A percentile compares a stretch with the other conserved stretches of the same genome.
Evolutionary conservation across 2,888 invertebrate species (phyloP).

Genomic region (Luperina testacea): DNA sequence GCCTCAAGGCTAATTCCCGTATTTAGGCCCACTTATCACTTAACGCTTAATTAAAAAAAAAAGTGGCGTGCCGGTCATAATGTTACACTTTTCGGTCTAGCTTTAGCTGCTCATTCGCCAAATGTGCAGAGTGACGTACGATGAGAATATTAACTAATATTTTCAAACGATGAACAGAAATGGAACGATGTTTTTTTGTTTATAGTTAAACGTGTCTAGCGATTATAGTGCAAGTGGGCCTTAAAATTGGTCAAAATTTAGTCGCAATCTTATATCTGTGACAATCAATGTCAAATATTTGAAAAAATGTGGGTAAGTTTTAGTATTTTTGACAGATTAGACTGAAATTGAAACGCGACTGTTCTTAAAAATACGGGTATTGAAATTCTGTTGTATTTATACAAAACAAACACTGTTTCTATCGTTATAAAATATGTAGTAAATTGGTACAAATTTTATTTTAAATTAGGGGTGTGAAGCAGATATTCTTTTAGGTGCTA

Average conservation of each 20-base stretch:
- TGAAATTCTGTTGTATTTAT: not conserved
- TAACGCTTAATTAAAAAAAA: no score
- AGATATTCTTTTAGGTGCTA: conserved; percentile 4
- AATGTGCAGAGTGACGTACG: not conserved
- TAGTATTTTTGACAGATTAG: not conserved
- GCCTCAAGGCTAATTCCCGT: not conserved
- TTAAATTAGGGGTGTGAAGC: not conserved
- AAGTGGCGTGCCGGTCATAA: no score
- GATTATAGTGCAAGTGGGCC: not conserved
- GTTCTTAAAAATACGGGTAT: not conserved
- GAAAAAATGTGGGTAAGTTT: not conserved
- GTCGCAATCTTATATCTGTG: not conserved
- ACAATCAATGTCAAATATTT: not conserved
- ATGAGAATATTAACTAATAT: not conserved
- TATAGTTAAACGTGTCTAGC: not conserved
- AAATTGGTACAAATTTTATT: not conserved
- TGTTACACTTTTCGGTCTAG: no score
- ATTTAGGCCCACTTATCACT: not conserved
- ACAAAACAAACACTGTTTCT: not conserved
- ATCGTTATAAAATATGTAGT: not conserved
- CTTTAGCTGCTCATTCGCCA: not conserved
- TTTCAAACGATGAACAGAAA: not conserved
- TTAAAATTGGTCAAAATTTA: not conserved
- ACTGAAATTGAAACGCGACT: no score
- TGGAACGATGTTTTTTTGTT: not conserved